Evolutionary conservation across 2,113 vertebrate genomes (phyloP).

Genomic region (Pterocles burchelli): DNA sequence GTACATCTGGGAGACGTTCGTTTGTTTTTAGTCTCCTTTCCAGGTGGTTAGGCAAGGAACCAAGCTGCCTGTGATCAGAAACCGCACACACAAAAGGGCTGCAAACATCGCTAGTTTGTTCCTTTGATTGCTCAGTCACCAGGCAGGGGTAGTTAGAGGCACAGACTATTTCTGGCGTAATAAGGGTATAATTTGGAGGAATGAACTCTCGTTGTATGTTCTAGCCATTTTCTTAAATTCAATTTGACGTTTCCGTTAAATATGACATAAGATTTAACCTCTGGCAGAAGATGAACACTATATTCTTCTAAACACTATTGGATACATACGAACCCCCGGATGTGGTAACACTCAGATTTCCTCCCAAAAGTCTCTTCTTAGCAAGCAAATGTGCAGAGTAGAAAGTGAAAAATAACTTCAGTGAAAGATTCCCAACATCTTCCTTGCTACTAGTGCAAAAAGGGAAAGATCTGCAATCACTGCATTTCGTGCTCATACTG

Average conservation of each 20-base stretch:
- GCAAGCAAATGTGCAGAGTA: slow-evolving; percentile 8
- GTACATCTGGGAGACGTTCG: not conserved
- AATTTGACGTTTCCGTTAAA: slow-evolving; percentile 34
- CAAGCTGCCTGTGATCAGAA: not conserved
- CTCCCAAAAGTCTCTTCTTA: slow-evolving; percentile 7
- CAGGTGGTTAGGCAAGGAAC: slow-evolving; percentile 8
- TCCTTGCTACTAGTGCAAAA: not conserved
- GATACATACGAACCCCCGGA: not conserved
- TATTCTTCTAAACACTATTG: slow-evolving; percentile 24
- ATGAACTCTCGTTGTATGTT: not conserved
- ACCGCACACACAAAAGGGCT: not conserved
- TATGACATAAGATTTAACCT: not conserved
- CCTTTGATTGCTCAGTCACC: not conserved
- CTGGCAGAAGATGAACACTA: slow-evolving; percentile 37
- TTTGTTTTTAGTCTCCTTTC: slow-evolving; percentile 1
- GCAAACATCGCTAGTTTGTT: not conserved
- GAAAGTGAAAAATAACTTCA: slow-evolving; percentile 30
- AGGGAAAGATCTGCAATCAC: not conserved
- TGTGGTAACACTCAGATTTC: slow-evolving; percentile 10
- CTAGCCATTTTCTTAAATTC: slow-evolving; percentile 7
- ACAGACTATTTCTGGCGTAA: slow-evolving; percentile 33
- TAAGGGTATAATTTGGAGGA: slow-evolving; percentile 53
- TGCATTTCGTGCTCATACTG: not conserved
- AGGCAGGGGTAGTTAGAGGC: not conserved
- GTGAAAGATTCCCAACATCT: slow-evolving; percentile 4